Conservation (phyloP, 2,113 vertebrate species). For the Eurystomus gularis region DNA sequence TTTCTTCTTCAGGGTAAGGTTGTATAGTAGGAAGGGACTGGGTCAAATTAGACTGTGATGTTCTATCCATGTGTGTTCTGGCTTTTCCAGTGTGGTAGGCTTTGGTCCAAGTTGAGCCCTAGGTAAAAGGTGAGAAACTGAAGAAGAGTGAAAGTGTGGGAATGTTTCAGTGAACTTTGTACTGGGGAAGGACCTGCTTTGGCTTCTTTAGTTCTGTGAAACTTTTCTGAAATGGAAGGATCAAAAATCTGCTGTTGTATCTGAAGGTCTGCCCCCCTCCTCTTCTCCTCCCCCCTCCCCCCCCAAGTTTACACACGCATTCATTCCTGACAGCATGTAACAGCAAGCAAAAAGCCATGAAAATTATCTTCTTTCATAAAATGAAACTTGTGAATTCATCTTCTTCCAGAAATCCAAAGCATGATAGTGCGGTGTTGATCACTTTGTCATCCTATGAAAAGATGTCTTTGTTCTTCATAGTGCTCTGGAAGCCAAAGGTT, state of each 20-base stretch:
- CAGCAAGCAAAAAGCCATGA: not conserved
- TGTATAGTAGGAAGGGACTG: not conserved
- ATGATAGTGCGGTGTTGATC: not conserved
- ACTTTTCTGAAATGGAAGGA: not conserved
- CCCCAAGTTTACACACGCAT: too few relatives aligned
- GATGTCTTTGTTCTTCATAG: not conserved
- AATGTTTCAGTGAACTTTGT: not conserved
- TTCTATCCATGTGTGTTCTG: fast-evolving
- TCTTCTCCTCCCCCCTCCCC: fast-evolving
- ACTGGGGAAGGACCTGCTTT: not conserved
- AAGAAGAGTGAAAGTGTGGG: not conserved
- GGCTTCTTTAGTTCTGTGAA: not conserved
- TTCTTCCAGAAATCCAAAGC: not conserved
- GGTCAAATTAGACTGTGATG: not conserved
- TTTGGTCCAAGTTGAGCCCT: not conserved
- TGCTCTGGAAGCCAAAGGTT: not conserved
- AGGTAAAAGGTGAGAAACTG: not conserved
- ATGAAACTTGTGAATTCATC: not conserved
- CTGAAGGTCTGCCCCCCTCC: not conserved
- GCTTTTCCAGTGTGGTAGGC: not conserved
- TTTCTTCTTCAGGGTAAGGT: not conserved
- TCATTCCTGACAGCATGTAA: not conserved
- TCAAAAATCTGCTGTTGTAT: not conserved
- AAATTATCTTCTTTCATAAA: constrained; percentile 8
- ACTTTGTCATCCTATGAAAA: not conserved